Conservation (phyloP, 2,888 invertebrate species). For the Heliconius sara region DNA sequence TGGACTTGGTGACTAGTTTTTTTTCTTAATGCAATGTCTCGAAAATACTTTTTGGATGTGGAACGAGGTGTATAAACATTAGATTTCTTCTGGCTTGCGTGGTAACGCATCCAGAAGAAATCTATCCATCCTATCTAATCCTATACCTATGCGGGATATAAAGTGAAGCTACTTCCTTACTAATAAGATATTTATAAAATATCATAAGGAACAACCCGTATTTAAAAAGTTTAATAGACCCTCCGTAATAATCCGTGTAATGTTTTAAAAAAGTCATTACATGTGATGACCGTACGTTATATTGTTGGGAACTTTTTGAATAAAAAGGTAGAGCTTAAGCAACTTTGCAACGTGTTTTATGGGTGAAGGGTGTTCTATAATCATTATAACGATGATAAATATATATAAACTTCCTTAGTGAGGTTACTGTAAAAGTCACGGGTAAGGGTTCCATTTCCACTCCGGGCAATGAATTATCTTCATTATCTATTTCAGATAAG, state of each 20-base stretch:
- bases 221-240: conserved; percentile 24
- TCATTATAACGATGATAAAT: neutral
- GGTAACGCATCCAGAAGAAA: too few relatives aligned
- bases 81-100: neutral
- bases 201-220: neutral
- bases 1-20: too few relatives aligned
- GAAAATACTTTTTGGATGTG: neutral
- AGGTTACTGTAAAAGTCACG: too few relatives aligned
- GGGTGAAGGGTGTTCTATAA: conserved; percentile 11
- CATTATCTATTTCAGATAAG: too few relatives aligned
- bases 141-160: too few relatives aligned
- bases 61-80: neutral
- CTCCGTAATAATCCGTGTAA: neutral
- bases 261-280: conserved; percentile 25
- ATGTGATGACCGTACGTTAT: conserved; percentile 19
- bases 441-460: too few relatives aligned
- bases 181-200: neutral
- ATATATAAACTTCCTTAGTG: too few relatives aligned
- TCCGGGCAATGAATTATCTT: too few relatives aligned
- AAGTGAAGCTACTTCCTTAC: too few relatives aligned
- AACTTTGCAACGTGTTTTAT: conserved; percentile 13
- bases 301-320: conserved; percentile 8
- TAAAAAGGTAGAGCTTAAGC: conserved; percentile 11
- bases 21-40: too few relatives aligned
- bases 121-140: too few relatives aligned